Percentiles rank a stretch among this genome's conserved stretches.
These are phyloP conservation scores for Bettongia penicillata DNA, from an alignment of 2,113 vertebrate species.

Conservation along the genomic window DNA sequence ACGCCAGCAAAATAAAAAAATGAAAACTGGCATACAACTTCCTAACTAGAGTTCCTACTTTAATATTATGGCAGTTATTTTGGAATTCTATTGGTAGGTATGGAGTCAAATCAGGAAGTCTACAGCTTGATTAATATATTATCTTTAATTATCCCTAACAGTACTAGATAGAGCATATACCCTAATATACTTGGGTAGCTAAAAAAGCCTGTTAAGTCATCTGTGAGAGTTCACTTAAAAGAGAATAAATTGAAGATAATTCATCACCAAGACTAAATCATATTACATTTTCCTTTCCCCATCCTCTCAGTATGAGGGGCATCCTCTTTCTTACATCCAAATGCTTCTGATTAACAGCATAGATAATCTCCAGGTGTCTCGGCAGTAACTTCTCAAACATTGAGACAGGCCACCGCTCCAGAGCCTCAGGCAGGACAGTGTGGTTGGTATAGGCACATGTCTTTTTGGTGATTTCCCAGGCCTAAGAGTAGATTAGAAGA, in stretches of 20 bases:
- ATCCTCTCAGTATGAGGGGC: background rate
- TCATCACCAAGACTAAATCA: background rate
- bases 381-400: slow-evolving; percentile 92
- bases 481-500: slow-evolving; percentile 74
- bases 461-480: slow-evolving; percentile 91
- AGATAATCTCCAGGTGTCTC: slow-evolving; percentile 90
- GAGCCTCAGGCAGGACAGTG: slow-evolving; percentile 90
- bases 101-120: background rate
- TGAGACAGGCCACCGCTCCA: slow-evolving; percentile 91
- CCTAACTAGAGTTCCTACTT: background rate
- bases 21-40: background rate
- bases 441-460: slow-evolving; percentile 94
- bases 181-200: background rate
- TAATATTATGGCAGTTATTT: background rate
- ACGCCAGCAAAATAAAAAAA: background rate
- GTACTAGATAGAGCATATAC: background rate
- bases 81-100: background rate
- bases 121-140: background rate
- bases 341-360: slow-evolving; percentile 89
- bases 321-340: slow-evolving; percentile 83
- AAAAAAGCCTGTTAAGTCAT: background rate
- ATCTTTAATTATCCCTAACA: background rate
- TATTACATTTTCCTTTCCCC: background rate
- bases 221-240: background rate
- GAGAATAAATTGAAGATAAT: background rate